Evolutionary conservation across 2,113 vertebrate species (phyloP), one percentile per base, ranked within the genome.

Genomic region (Dromas ardeola): DNA sequence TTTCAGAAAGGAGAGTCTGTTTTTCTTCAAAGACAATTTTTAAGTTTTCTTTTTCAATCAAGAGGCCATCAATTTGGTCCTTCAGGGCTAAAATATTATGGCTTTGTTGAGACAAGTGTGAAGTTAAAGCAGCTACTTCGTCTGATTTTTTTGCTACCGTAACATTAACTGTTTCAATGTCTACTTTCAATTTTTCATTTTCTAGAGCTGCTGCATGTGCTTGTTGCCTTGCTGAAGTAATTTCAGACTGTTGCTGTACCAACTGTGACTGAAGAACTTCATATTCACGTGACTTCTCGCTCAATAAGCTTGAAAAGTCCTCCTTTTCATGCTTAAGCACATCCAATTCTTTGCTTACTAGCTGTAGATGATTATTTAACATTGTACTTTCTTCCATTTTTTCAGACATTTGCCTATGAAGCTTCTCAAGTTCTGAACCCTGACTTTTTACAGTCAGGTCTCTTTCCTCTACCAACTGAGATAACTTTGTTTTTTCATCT

Each of bases 151-250:
- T 94, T 10, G 79, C 93, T 42, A 98, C 67, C 9, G 73, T 81
- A 12, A 43, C 69, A 30, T 86, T 94, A 13, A 95, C 86, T 26
- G 95, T 96, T 90, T 98, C 97, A 36, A 99, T 69, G 23, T 99
- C 98, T 29, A 70, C 96, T 97, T 98, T 98, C 36, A 99, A 56
- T 70, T 94, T 97, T 29, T 58, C 34, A 26, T 98, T 99, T 96
- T 99, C 98, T 9, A 98, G 95, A 53, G 90, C 90, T 81, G 98
- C 91, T 25, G 91, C 95, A 53, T 98, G 97, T 52, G 98, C 47
- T 70, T 86, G 94, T 29, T 98, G 98, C 74, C 89, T 97, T n/a
- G 98, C 94, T 43, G 97, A 98, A 21, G 91, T n/a, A 2, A 95
- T 30, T 92, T 98, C 97, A 15, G 93, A 91, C 53, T 97, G 97